A percentile compares a stretch with the other conserved stretches of the same genome.
These are phyloP conservation scores for Heliopora coerulea DNA, from an alignment of 92 coral and sea anemone genomes.

Conservation along the genomic window DNA sequence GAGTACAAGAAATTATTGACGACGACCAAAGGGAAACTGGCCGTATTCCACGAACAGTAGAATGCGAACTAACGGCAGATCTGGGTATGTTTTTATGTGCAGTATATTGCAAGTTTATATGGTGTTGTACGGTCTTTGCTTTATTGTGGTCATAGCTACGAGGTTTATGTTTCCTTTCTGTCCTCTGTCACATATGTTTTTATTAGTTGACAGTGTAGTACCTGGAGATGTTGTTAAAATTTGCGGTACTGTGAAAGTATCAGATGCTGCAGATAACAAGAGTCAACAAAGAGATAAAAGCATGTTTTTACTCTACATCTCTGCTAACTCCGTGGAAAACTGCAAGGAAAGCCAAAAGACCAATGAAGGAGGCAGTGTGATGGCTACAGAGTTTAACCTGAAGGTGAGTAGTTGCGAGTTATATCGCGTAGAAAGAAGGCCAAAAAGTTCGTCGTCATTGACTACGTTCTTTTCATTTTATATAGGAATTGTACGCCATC, in stretches of 20 bases:
- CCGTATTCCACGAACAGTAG: slow-evolving; percentile 93
- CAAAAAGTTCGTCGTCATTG: no score
- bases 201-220: slow-evolving; percentile 90
- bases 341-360: slow-evolving; percentile 64
- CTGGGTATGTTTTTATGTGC: slow-evolving; percentile 56
- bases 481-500: slow-evolving; percentile 89
- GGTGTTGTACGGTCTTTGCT: not conserved
- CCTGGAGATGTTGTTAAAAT: slow-evolving; percentile 95
- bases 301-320: slow-evolving; percentile 87
- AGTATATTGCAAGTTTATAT: no score
- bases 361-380: slow-evolving; percentile 67
- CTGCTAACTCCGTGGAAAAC: slow-evolving; percentile 89
- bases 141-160: not conserved
- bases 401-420: slow-evolving; percentile 55
- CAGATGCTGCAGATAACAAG: slow-evolving; percentile 83
- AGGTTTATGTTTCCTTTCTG: no score
- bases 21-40: slow-evolving; percentile 91
- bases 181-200: no score
- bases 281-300: slow-evolving; percentile 83
- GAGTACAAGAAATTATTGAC: slow-evolving; percentile 97
- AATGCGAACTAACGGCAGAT: slow-evolving; percentile 94
- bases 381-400: slow-evolving; percentile 82
- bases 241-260: slow-evolving; percentile 84
- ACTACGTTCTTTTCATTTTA: no score
- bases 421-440: no score